These are phyloP conservation scores for Spodoptera exigua DNA, from an alignment of 2,888 invertebrate species.

Conservation along the genomic window DNA sequence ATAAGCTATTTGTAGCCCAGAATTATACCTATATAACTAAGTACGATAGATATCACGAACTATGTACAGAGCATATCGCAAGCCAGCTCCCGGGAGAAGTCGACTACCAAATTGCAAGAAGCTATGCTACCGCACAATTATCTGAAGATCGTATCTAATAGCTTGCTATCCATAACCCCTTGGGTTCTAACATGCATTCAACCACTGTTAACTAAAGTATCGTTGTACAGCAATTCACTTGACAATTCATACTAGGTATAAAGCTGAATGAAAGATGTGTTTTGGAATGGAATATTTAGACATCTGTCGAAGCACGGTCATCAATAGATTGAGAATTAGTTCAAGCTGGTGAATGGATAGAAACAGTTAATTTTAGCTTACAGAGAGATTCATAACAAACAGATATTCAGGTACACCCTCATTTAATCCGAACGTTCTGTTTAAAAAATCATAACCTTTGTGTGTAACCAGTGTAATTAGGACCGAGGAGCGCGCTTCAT, in stretches of 20 bases:
- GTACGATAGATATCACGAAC: too few relatives aligned
- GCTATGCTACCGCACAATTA: slow-evolving; percentile 38
- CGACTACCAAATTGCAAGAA: slow-evolving; percentile 44
- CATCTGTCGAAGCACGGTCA: background rate
- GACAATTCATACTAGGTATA: too few relatives aligned
- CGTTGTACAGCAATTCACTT: slow-evolving; percentile 8
- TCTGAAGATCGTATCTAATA: slow-evolving; percentile 39
- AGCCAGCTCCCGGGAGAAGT: slow-evolving; percentile 33
- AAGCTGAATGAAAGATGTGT: too few relatives aligned
- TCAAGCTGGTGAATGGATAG: slow-evolving; percentile 20
- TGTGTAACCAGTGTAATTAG: slow-evolving; percentile 62
- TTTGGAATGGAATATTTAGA: background rate
- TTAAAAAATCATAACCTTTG: slow-evolving; percentile 72
- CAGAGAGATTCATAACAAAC: slow-evolving; percentile 38
- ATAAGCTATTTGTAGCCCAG: too few relatives aligned
- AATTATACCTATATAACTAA: too few relatives aligned
- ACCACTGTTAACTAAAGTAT: slow-evolving; percentile 13
- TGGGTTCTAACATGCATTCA: slow-evolving; percentile 15
- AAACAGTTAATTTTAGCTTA: slow-evolving; percentile 38
- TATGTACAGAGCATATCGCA: background rate
- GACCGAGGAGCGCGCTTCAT: slow-evolving; percentile 45
- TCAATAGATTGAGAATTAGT: slow-evolving; percentile 18
- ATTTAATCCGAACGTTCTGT: slow-evolving; percentile 62
- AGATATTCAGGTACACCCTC: slow-evolving; percentile 53
- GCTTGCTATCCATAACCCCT: slow-evolving; percentile 20